phyloP scores from a whole-genome alignment of 2,797 vertebrate species.

The Crotalus adamanteus region DNA sequence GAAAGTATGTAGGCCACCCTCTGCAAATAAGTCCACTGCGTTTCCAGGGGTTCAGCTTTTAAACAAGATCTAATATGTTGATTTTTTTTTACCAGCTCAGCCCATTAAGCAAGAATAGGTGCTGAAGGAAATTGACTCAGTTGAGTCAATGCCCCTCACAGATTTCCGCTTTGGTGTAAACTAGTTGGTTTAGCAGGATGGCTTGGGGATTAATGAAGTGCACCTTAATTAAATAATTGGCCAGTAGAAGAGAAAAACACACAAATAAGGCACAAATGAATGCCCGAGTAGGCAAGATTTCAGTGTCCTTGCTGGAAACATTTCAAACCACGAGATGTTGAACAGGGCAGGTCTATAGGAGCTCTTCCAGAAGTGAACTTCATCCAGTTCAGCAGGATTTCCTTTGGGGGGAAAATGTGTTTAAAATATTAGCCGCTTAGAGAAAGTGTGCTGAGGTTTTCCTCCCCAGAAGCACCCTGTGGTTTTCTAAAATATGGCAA shows the following conservation, averaged over 20 bases:
- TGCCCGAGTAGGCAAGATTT: conserved; percentile 63
- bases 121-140: conserved; percentile 51
- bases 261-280: conserved; percentile 55
- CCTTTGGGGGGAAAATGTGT: neutral
- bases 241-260: conserved; percentile 59
- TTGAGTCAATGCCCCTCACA: conserved; percentile 45
- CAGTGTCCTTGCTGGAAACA: conserved; percentile 62
- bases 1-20: conserved; percentile 40
- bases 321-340: conserved; percentile 62
- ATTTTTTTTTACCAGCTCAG: conserved; percentile 63
- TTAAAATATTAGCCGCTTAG: conserved; percentile 51
- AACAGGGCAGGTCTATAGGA: too few relatives aligned
- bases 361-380: neutral
- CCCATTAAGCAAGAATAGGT: conserved; percentile 61
- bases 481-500: conserved; percentile 40
- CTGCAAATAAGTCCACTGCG: conserved; percentile 65
- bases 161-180: conserved; percentile 49
- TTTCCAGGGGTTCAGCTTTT: conserved; percentile 60
- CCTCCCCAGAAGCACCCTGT: conserved; percentile 16
- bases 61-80: conserved; percentile 52
- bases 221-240: conserved; percentile 75
- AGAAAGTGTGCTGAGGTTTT: conserved; percentile 42
- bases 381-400: neutral
- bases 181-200: conserved; percentile 44
- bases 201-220: conserved; percentile 71